Evolutionary conservation across 2,888 invertebrate species (phyloP).

Genomic region (Mimas tiliae): DNA sequence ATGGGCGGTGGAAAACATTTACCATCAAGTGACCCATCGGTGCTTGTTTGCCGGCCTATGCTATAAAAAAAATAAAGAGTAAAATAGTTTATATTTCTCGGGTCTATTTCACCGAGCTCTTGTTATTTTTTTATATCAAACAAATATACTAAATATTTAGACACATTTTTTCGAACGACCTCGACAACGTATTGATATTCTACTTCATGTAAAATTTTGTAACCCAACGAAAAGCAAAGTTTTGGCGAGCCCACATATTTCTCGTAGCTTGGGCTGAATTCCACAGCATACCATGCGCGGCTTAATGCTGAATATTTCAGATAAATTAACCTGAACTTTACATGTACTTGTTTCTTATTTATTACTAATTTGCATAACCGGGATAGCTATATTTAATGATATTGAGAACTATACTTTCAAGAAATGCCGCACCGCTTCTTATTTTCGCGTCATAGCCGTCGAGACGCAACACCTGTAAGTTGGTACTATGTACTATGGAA

Average conservation of each 20-base stretch:
- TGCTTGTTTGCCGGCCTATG: no score
- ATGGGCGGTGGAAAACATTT: no score
- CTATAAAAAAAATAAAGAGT: no score
- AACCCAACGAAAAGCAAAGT: constrained; percentile 5
- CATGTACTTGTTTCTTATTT: constrained; percentile 12
- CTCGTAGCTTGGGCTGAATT: constrained; percentile 38
- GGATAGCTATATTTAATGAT: not conserved
- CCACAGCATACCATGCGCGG: constrained; percentile 40
- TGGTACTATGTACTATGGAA: no score
- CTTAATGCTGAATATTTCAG: constrained; percentile 43
- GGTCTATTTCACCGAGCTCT: no score
- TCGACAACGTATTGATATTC: not conserved
- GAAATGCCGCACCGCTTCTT: no score
- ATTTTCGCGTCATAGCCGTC: no score
- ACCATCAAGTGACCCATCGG: no score
- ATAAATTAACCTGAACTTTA: constrained; percentile 40
- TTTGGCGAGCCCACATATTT: constrained; percentile 19
- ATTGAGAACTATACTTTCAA: not conserved
- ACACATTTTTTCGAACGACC: not conserved
- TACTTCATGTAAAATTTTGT: not conserved
- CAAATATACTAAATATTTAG: no score
- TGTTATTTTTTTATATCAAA: not conserved
- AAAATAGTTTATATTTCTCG: no score
- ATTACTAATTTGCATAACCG: not conserved
- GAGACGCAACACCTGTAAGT: no score